These are phyloP conservation scores for Melanotaenia pygmaea DNA, from an alignment of 2,797 vertebrate species.

Conservation along the genomic window DNA sequence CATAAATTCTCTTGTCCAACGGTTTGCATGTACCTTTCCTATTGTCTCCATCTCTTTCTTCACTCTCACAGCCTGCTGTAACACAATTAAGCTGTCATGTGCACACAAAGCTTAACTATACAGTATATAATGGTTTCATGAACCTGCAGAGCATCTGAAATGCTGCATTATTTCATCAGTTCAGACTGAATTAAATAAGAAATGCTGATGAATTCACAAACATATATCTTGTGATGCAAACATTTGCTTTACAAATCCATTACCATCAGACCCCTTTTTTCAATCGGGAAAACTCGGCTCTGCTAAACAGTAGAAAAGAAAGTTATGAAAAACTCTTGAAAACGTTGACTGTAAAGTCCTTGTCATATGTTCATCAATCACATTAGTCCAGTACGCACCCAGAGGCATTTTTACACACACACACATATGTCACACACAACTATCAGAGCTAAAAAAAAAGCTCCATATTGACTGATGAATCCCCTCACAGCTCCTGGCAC, in stretches of 20 bases:
- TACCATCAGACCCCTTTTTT: constrained; percentile 31
- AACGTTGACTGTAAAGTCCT: constrained; percentile 39
- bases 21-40: not conserved
- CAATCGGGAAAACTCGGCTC: constrained; percentile 17
- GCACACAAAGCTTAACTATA: not conserved
- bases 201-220: not conserved
- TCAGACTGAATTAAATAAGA: not conserved
- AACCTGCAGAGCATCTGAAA: not conserved
- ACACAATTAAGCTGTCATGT: not conserved
- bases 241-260: not conserved
- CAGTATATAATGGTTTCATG: not conserved
- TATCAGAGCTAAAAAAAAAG: constrained; percentile 4
- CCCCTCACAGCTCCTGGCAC: constrained; percentile 15
- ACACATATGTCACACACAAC: constrained; percentile 17
- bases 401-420: constrained; percentile 35
- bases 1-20: not conserved
- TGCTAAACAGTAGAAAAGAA: constrained; percentile 45
- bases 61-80: not conserved
- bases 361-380: constrained; percentile 63
- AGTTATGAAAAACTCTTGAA: constrained; percentile 50
- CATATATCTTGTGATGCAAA: constrained; percentile 15
- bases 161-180: not conserved
- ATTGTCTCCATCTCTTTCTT: not conserved
- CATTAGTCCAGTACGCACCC: constrained; percentile 35
- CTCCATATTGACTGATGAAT: constrained; percentile 29